These are phyloP conservation scores for Mactromeris polynyma DNA, from an alignment of 2,888 invertebrate genomes.

Conservation along the genomic window DNA sequence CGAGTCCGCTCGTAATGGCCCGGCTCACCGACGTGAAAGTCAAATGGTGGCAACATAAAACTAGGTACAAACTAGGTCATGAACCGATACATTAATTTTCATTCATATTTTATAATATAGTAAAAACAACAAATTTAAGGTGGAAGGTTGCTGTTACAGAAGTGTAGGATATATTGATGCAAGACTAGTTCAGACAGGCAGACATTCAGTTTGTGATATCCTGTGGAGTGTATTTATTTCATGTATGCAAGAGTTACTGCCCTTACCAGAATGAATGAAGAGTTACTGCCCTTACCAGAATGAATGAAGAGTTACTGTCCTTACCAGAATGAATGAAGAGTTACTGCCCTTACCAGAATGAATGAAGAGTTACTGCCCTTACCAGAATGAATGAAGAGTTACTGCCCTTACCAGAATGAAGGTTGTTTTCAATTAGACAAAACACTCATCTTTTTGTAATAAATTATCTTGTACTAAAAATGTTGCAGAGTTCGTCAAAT, in stretches of 20 bases:
- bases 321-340: too few relatives aligned
- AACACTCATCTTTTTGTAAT: too few relatives aligned
- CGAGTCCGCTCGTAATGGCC: conserved; percentile 68
- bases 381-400: too few relatives aligned
- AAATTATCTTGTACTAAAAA: too few relatives aligned
- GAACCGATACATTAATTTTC: neutral
- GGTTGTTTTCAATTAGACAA: too few relatives aligned
- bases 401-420: too few relatives aligned
- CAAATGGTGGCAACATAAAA: conserved; percentile 42
- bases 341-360: too few relatives aligned
- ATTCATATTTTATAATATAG: neutral
- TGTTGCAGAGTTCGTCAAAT: too few relatives aligned
- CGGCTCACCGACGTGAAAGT: conserved; percentile 71
- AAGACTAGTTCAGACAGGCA: neutral
- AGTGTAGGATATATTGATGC: neutral
- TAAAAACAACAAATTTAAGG: neutral
- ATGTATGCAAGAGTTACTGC: neutral
- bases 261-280: neutral
- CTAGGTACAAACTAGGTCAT: neutral
- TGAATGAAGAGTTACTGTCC: too few relatives aligned
- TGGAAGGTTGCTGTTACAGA: neutral
- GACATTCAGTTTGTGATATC: neutral
- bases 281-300: too few relatives aligned
- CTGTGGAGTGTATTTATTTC: neutral
- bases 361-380: too few relatives aligned